Conservation (phyloP, 92 coral and sea anemone species). For the Porites lobata region DNA sequence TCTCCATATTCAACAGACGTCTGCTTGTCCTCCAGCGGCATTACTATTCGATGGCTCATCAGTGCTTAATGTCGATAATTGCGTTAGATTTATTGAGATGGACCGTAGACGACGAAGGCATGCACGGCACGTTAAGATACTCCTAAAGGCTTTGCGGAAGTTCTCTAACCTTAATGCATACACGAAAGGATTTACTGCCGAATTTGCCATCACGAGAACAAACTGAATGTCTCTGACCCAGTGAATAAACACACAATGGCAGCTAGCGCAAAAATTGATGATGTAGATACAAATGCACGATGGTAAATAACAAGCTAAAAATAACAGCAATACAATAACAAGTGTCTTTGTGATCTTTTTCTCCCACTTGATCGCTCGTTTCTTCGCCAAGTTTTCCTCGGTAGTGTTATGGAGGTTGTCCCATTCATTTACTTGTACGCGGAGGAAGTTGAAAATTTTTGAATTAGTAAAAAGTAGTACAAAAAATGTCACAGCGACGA, state of each 20-base stretch:
- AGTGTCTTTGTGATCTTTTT: constrained; percentile 62
- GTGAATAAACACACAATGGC: constrained; percentile 55
- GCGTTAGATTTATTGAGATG: not conserved
- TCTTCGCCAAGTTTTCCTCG: constrained; percentile 43
- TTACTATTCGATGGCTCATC: not conserved
- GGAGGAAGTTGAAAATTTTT: constrained; percentile 26
- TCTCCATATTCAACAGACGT: too few relatives aligned
- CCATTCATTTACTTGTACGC: constrained; percentile 39
- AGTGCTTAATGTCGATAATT: not conserved
- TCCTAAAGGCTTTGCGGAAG: constrained; percentile 46
- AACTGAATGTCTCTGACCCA: constrained; percentile 59
- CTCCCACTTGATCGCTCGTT: constrained; percentile 49
- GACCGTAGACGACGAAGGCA: constrained; percentile 1
- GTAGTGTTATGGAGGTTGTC: constrained; percentile 37
- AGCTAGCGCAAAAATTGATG: constrained; percentile 44
- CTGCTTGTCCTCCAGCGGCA: not conserved
- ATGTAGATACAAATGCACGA: constrained; percentile 56
- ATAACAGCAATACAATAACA: constrained; percentile 39
- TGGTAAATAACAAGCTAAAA: constrained; percentile 58
- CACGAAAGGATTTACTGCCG: constrained; percentile 61
- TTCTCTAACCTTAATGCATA: constrained; percentile 51
- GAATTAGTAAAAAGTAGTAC: constrained; percentile 43
- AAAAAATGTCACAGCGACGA: constrained; percentile 64
- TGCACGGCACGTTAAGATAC: constrained; percentile 33
- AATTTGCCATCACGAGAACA: constrained; percentile 54